phyloP scores from a whole-genome alignment of 2,888 invertebrate species.

The Omphaloscelis lunosa region DNA sequence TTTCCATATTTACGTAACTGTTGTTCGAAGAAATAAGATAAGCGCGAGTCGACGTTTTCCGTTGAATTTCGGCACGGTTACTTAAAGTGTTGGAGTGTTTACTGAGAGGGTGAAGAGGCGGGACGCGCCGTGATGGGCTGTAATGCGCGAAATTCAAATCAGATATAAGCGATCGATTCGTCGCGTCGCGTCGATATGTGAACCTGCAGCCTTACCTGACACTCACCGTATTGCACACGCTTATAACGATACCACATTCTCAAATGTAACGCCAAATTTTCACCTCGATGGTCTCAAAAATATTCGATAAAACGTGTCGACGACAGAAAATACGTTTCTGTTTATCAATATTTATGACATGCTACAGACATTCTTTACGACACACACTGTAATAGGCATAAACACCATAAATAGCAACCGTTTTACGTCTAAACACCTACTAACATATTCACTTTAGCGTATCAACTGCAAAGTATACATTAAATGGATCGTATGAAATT shows the following conservation, averaged over 20 bases:
- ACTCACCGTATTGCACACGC: slow-evolving; percentile 76
- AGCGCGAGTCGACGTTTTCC: slow-evolving; percentile 80
- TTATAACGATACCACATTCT: slow-evolving; percentile 78
- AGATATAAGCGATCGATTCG: slow-evolving; percentile 85
- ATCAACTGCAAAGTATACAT: slow-evolving; percentile 35
- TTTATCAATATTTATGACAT: slow-evolving; percentile 47
- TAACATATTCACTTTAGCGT: slow-evolving; percentile 47
- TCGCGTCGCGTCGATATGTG: slow-evolving; percentile 80
- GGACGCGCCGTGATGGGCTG: slow-evolving; percentile 76
- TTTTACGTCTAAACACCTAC: slow-evolving; percentile 31
- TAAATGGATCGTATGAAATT: slow-evolving; percentile 31
- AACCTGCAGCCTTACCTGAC: slow-evolving; percentile 72
- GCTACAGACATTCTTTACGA: slow-evolving; percentile 15
- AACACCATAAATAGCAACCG: slow-evolving; percentile 19
- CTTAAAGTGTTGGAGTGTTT: slow-evolving; percentile 85
- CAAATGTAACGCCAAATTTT: slow-evolving; percentile 70
- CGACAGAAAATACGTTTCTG: slow-evolving; percentile 33
- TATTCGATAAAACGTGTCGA: slow-evolving; percentile 54
- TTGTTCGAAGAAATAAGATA: slow-evolving; percentile 84
- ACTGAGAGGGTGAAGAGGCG: slow-evolving; percentile 75
- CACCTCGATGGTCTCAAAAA: slow-evolving; percentile 64
- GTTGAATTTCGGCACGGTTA: slow-evolving; percentile 81
- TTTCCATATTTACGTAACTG: slow-evolving; percentile 87
- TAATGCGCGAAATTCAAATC: slow-evolving; percentile 88
- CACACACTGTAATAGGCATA: slow-evolving; percentile 11